phyloP scores from a whole-genome alignment of 2,797 vertebrate species.

The Hippocampus kuda region DNA sequence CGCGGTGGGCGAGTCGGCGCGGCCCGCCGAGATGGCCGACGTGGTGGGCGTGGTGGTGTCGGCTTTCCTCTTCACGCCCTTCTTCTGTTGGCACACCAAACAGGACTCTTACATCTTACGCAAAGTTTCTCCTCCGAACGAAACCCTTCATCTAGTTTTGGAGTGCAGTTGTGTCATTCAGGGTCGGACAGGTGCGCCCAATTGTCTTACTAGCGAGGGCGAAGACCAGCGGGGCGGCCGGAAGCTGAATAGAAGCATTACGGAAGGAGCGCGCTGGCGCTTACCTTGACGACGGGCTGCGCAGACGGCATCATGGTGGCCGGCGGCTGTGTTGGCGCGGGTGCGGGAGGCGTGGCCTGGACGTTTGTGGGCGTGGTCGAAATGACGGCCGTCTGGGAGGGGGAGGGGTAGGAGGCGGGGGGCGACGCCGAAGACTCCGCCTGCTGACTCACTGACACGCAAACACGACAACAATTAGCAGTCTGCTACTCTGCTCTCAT shows the following conservation, averaged over 20 bases:
- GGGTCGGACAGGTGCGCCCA: too few species aligned
- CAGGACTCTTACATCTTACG: background rate
- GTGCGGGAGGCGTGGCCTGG: constrained; percentile 70
- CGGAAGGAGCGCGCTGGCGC: too few species aligned
- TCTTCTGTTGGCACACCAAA: constrained; percentile 71
- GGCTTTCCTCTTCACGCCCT: constrained; percentile 97
- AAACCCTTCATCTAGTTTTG: too few species aligned
- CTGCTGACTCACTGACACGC: constrained; percentile 71
- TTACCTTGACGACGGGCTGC: constrained; percentile 84
- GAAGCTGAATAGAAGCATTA: too few species aligned
- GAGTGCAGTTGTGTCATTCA: too few species aligned
- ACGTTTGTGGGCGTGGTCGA: constrained; percentile 78
- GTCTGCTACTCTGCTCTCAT: too few species aligned
- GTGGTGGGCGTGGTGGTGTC: constrained; percentile 96
- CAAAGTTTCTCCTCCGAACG: too few species aligned
- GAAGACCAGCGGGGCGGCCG: too few species aligned
- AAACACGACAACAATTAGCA: background rate
- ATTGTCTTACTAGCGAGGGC: too few species aligned
- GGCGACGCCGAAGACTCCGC: constrained; percentile 80
- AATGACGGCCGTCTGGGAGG: constrained; percentile 86
- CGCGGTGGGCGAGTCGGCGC: constrained; percentile 80
- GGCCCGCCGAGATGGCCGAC: constrained; percentile 83
- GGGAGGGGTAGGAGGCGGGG: constrained; percentile 75
- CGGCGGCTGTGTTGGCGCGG: constrained; percentile 58
- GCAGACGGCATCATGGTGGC: constrained; percentile 81